phyloP scores from a whole-genome alignment of 2,888 invertebrate species.

The Stictocephala bisonia region DNA sequence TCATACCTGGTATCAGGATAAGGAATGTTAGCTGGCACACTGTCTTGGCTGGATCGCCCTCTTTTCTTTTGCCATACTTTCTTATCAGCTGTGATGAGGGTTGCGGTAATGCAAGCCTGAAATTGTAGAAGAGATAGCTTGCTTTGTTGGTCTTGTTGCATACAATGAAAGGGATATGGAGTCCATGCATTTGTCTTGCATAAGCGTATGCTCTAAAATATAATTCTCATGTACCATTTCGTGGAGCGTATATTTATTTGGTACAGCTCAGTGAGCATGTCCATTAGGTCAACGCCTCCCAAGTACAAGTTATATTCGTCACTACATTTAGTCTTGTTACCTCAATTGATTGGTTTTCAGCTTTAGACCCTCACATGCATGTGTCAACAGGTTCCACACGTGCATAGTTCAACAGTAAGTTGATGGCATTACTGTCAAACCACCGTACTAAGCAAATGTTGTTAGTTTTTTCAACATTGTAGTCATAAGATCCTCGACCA shows the following conservation, averaged over 20 bases:
- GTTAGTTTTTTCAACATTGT: constrained; percentile 22
- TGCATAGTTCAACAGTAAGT: constrained; percentile 55
- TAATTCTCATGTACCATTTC: constrained; percentile 58
- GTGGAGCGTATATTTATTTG: constrained; percentile 57
- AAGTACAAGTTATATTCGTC: constrained; percentile 59
- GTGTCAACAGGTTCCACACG: constrained; percentile 55
- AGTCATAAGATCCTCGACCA: constrained; percentile 14
- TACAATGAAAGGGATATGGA: too few species aligned
- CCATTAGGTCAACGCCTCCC: constrained; percentile 61
- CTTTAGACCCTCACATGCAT: constrained; percentile 56
- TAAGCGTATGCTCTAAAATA: constrained; percentile 53
- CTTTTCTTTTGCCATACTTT: too few species aligned
- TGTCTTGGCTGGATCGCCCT: too few species aligned
- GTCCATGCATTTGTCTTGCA: constrained; percentile 53
- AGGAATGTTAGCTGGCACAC: too few species aligned
- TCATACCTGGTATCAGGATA: too few species aligned
- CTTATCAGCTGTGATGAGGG: too few species aligned
- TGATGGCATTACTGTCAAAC: constrained; percentile 59
- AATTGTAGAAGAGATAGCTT: too few species aligned
- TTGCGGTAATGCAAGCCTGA: too few species aligned
- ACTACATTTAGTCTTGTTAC: constrained; percentile 55
- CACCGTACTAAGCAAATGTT: constrained; percentile 53
- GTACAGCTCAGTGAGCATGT: constrained; percentile 60
- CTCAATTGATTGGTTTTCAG: constrained; percentile 49
- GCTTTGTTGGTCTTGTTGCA: too few species aligned